Base-by-base conservation (phyloP, 2,888 invertebrate genomes). In the Pimpla rufipes region DNA sequence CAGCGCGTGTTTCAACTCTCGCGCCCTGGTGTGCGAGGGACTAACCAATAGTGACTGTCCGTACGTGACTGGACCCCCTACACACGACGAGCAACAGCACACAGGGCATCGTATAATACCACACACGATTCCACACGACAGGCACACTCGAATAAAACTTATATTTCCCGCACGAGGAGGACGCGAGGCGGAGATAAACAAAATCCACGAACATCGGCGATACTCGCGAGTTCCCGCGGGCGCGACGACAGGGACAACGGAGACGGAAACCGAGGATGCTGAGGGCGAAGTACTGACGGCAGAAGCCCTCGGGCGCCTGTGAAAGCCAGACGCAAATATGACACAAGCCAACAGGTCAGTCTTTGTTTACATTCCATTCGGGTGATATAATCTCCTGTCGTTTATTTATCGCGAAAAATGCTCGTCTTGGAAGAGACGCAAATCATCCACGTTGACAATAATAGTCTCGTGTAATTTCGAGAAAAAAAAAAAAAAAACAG, bases 261-360 rank as follows among this genome's bases (percentile, higher is more conserved):
- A 29, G 13, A 40, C 10, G 10, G 29, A 67, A 64, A 68, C 52
- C 40, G 40, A 78, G 62, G 77, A 83, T 80, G 80, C 74, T 74
- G 57, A 70, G n/a, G 64, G 75, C 42, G 74, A 78, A 66, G n/a
- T 70, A 80, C 62, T 80, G 74, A 84, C 77, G 80, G 78, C 40
- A 37, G 40, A 50, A 73, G 74, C 64, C 78, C 80, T 74, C 78
- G 35, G 80, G 74, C 78, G 16, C 7, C 59, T 80, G 55, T 47
- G 37, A 42, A 62, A 67, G 70, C 62, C 18, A 40, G n/a, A 45
- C 52, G 55, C 55, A 80, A 90, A 81, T 74, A 93, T 93, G 92
- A 92, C 91, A 85, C 90, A 91, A 82, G 87, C 89, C 71, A 92
- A 89, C 90, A 93, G 93, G 93, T 92, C 90, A 90, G 91, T 88